These are phyloP conservation scores for Phoebastria nigripes DNA, from an alignment of 2,797 vertebrate genomes.

Conservation along the genomic window DNA sequence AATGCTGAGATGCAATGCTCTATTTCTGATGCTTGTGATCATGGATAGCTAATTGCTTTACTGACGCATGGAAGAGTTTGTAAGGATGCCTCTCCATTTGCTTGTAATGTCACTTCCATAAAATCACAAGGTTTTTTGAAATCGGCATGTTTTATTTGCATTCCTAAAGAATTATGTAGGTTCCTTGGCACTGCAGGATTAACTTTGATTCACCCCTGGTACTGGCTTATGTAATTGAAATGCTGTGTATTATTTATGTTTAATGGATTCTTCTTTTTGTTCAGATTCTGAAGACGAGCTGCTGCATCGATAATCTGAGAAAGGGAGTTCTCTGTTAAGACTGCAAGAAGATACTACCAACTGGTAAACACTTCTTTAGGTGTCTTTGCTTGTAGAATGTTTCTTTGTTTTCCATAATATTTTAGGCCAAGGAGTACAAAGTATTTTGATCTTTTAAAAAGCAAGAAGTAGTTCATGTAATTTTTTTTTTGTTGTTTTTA, in stretches of 20 bases:
- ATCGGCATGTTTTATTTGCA: neutral
- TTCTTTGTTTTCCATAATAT: neutral
- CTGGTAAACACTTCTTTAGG: conserved; percentile 47
- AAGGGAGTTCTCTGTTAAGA: conserved; percentile 22
- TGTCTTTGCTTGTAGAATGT: neutral
- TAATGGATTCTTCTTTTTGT: conserved; percentile 3
- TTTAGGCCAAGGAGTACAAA: neutral
- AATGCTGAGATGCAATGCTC: conserved; percentile 3
- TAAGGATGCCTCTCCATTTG: neutral
- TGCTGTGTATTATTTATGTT: neutral
- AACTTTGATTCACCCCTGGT: neutral
- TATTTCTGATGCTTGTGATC: conserved; percentile 39
- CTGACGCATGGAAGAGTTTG: neutral
- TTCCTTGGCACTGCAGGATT: neutral
- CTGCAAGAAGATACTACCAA: conserved; percentile 26
- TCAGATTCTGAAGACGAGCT: conserved; percentile 47
- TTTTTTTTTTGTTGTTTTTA: no score
- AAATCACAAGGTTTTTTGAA: neutral
- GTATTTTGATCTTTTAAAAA: neutral
- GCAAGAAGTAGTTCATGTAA: neutral
- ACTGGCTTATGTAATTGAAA: neutral
- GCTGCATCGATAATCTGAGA: neutral
- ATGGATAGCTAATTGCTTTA: neutral
- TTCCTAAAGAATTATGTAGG: neutral
- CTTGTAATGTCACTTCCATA: neutral